phyloP scores from a whole-genome alignment of 2,888 invertebrate genomes.

The Lacanobia wlatinum region DNA sequence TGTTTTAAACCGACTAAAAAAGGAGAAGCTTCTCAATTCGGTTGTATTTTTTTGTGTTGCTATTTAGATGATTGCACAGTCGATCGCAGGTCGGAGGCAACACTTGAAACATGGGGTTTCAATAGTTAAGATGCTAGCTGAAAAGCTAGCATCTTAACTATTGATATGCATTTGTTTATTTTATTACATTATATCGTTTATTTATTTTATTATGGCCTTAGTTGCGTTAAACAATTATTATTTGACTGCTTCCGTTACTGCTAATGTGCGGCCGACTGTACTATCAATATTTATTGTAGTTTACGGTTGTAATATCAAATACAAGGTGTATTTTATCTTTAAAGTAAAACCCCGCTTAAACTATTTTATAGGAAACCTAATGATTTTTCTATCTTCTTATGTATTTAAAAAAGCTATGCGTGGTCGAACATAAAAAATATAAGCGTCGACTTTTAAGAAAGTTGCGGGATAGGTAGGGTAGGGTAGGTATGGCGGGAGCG shows the following conservation, averaged over 20 bases:
- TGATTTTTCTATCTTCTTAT: too few relatives aligned
- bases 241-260: background rate
- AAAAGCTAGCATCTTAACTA: too few relatives aligned
- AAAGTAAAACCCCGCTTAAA: background rate
- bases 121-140: background rate
- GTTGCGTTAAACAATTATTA: background rate
- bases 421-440: too few relatives aligned
- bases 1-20: too few relatives aligned
- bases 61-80: background rate
- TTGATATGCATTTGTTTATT: background rate
- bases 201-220: background rate
- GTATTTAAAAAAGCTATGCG: too few relatives aligned
- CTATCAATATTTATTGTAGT: conserved; percentile 1
- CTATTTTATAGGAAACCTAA: background rate
- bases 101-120: background rate
- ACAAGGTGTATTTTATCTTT: background rate
- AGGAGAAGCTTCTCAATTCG: too few relatives aligned
- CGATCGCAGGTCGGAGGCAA: background rate
- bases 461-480: too few relatives aligned
- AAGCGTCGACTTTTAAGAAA: too few relatives aligned
- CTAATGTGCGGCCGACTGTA: background rate
- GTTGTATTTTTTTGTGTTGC: too few relatives aligned
- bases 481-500: too few relatives aligned
- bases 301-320: background rate
- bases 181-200: too few relatives aligned